Percentiles rank a stretch among this genome's conserved stretches.
These are phyloP conservation scores for Tridacna crocea DNA, from an alignment of 2,888 invertebrate genomes.

Conservation along the genomic window DNA sequence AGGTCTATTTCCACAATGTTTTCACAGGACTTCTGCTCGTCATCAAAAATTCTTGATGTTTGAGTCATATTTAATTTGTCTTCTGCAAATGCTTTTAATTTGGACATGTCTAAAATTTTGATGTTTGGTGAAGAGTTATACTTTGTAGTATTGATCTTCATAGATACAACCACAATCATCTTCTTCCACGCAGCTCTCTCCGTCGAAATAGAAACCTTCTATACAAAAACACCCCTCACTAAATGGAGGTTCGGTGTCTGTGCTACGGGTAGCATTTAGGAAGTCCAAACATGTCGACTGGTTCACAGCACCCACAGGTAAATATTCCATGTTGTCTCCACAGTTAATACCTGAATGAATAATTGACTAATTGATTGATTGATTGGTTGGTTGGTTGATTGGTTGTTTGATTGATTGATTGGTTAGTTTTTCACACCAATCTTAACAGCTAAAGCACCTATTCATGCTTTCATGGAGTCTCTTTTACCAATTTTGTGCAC, in stretches of 20 bases:
- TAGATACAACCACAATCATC: conserved; percentile 76
- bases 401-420: no score
- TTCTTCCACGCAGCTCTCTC: conserved; percentile 60
- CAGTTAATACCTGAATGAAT: conserved; percentile 51
- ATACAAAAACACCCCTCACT: conserved; percentile 73
- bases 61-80: no score
- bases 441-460: no score
- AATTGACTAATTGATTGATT: background rate
- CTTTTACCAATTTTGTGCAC: no score
- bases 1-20: no score
- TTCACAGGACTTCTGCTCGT: no score
- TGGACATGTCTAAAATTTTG: no score
- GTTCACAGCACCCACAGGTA: conserved; percentile 50
- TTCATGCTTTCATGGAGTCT: no score
- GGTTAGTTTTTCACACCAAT: no score
- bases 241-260: conserved; percentile 27
- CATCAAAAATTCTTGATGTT: no score
- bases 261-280: background rate
- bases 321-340: conserved; percentile 65
- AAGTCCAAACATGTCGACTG: conserved; percentile 52
- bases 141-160: conserved; percentile 59
- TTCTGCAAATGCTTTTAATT: no score
- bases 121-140: conserved; percentile 13
- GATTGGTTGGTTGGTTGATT: no score
- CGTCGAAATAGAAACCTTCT: conserved; percentile 66